A percentile compares a stretch with the other conserved stretches of the same genome.
Conservation (phyloP, 2,888 invertebrate species). For the Tiliacea citrago region DNA sequence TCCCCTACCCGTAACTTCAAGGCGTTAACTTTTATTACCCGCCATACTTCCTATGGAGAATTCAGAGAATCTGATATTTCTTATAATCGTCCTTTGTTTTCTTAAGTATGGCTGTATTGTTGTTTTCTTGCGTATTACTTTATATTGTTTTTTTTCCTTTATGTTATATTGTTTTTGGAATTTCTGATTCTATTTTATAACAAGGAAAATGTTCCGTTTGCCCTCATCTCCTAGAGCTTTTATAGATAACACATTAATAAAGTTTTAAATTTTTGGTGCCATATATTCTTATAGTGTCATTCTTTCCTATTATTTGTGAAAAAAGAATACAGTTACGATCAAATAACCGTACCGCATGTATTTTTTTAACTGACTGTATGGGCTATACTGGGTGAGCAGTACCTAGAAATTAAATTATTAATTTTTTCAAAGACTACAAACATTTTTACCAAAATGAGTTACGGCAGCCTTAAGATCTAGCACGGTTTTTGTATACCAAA, state of each 20-base stretch:
- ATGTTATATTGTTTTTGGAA: background rate
- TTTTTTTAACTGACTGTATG: background rate
- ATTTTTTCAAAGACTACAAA: background rate
- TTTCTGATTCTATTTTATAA: background rate
- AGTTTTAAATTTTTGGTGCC: too few species aligned
- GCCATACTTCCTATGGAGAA: conserved; percentile 59
- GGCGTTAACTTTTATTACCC: conserved; percentile 65
- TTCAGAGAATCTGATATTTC: conserved; percentile 44
- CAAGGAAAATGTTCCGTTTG: background rate
- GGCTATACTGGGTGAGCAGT: too few species aligned
- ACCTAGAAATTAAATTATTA: background rate
- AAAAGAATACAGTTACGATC: background rate
- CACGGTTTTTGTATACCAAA: background rate
- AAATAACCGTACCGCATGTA: background rate
- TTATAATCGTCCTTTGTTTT: conserved; percentile 46
- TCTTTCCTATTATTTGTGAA: background rate
- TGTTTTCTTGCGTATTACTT: conserved; percentile 29
- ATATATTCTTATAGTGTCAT: background rate
- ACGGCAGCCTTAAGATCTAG: background rate
- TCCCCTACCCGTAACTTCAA: conserved; percentile 56
- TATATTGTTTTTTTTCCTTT: background rate
- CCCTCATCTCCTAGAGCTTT: too few species aligned
- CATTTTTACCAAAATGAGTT: background rate
- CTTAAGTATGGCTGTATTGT: conserved; percentile 37
- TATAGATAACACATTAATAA: background rate